Evolutionary conservation across 2,113 vertebrate species (phyloP).

Genomic region (Dasyornis broadbenti): DNA sequence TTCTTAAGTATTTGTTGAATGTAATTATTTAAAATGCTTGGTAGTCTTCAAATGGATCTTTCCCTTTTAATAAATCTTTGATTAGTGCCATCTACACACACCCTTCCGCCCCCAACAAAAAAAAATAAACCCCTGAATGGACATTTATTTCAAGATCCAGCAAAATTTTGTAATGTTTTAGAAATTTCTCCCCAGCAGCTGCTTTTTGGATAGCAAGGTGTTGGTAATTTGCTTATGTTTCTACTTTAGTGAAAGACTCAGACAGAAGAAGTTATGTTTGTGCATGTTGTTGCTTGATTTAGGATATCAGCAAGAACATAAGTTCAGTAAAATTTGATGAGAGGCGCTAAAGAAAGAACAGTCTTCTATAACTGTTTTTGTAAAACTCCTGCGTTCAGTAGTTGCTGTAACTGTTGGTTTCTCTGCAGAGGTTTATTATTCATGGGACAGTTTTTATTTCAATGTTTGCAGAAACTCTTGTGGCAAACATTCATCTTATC

Average conservation of each 20-base stretch:
- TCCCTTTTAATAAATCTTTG: neutral
- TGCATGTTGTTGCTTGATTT: neutral
- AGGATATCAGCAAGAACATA: neutral
- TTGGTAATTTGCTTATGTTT: neutral
- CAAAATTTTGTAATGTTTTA: neutral
- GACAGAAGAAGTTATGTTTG: neutral
- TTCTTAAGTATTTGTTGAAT: neutral
- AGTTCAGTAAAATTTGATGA: neutral
- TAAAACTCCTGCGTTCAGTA: neutral
- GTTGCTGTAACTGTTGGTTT: neutral
- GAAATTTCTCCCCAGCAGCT: neutral
- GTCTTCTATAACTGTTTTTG: neutral
- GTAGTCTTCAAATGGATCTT: neutral
- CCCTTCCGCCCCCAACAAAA: no score
- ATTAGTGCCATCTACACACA: neutral
- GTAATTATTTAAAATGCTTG: neutral
- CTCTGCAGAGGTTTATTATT: neutral
- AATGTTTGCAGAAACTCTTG: neutral
- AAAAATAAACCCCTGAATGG: neutral
- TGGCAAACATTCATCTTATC: neutral
- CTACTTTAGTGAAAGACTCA: neutral
- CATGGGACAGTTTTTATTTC: neutral
- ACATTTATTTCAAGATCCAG: neutral
- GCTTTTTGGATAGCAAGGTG: neutral
- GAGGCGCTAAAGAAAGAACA: neutral